Base-by-base conservation (phyloP, 2,113 vertebrate species). In the Heliornis fulica region DNA sequence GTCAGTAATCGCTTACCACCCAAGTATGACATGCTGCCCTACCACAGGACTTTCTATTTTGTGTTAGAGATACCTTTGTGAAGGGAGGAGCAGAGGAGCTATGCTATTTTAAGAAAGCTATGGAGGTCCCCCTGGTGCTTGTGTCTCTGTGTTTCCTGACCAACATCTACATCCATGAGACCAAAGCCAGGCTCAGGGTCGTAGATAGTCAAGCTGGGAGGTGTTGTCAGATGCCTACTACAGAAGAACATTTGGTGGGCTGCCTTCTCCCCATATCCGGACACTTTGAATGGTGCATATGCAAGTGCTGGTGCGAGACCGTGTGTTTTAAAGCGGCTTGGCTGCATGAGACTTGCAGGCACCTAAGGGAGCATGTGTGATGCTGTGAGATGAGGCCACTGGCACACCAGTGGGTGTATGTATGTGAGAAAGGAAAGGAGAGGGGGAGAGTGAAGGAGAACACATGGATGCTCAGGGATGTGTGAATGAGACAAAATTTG, bases 391-490 rank as follows among this genome's bases (percentile, higher is more conserved):
- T 94, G 94, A 93, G 93, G 93, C 87, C 91, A 86, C 85, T 7
- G 59, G 40, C 54, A 36, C 23, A 79, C 82, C 4, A 12, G 96
- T 90, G 95, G 86, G 94, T 82, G 93, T 91, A 63, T 3, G 65
- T 7, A 87, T 94, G 89, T 69, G 93, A 95, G 94, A 94, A 94
- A 61, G 87, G 83, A 87, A 92, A 65, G 51, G 86, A 94, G 93
- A 93, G 95, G 91, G 87, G 66, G 94, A 95, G 91, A 95, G 77
- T 83, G 94, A 93, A 91, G 87, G 93, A 96, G 95, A 97, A 94
- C 93, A 96, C 95, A 96, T 95, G 94, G 94, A 87, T 83, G 60
- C 96, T 53, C 90, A 83, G 76, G 88, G 90, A 93, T 57, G 90
- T 96, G 94, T 94, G 94, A 97, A 95, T 87, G 85, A 90, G 93